Evolutionary conservation across 1,140 invertebrate species (phyloP).

Genomic region (Paracyclopina nana): DNA sequence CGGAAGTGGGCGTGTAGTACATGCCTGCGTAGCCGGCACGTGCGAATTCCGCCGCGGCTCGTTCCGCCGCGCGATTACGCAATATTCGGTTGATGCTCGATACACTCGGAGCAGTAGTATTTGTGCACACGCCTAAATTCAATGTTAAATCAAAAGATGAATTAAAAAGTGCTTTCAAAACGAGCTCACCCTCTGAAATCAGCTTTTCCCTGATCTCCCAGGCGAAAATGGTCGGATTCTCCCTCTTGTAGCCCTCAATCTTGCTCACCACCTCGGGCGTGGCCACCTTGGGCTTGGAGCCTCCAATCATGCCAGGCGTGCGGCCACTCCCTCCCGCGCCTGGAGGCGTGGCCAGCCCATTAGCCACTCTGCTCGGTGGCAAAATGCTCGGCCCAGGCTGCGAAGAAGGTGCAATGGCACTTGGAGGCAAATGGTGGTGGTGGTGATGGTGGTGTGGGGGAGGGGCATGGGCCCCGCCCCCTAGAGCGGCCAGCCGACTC

Average conservation of each 20-base stretch:
- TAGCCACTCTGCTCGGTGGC: too few relatives aligned
- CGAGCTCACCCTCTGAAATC: slow-evolving; percentile 60
- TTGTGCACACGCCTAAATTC: slow-evolving; percentile 60
- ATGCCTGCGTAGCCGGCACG: slow-evolving; percentile 25
- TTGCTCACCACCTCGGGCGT: slow-evolving; percentile 85
- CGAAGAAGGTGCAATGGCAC: not conserved
- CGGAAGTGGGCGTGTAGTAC: slow-evolving; percentile 1
- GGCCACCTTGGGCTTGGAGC: slow-evolving; percentile 94
- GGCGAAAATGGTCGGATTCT: slow-evolving; percentile 94
- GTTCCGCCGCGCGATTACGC: slow-evolving; percentile 66
- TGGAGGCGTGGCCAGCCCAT: not conserved
- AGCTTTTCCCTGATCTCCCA: slow-evolving; percentile 86
- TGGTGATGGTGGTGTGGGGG: not conserved
- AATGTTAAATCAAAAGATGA: not conserved
- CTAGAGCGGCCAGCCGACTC: not conserved
- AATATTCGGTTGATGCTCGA: slow-evolving; percentile 81
- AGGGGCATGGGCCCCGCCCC: not conserved
- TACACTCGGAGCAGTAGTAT: slow-evolving; percentile 62
- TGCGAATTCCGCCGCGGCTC: slow-evolving; percentile 80
- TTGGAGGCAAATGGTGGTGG: not conserved
- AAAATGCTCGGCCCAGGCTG: not conserved
- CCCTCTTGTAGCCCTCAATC: slow-evolving; percentile 86
- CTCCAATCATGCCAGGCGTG: slow-evolving; percentile 86
- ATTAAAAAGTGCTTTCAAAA: slow-evolving; percentile 1
- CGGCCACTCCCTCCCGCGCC: slow-evolving; percentile 23